A percentile compares a stretch with the other conserved stretches of the same genome.
phyloP scores from a whole-genome alignment of 92 coral and sea anemone genomes.

The Epizoanthus illoricatus region DNA sequence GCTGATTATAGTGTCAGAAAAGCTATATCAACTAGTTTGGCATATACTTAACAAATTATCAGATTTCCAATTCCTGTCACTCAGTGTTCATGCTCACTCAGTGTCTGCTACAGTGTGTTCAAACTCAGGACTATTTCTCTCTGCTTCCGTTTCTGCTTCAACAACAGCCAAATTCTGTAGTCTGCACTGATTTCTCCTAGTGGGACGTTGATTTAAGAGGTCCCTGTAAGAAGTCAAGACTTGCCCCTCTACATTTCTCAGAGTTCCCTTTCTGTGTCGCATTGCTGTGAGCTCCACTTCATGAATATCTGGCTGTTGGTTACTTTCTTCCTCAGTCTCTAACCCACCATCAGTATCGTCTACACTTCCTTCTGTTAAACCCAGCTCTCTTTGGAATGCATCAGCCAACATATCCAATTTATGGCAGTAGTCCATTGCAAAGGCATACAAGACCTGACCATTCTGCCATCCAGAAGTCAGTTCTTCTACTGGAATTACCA shows the following conservation, averaged over 20 bases:
- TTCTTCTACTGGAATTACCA: conserved; percentile 57
- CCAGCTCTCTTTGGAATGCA: conserved; percentile 17
- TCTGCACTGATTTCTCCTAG: background rate
- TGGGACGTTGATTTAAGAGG: conserved; percentile 40
- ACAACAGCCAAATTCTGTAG: conserved; percentile 12
- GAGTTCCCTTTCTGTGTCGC: conserved; percentile 49
- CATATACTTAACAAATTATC: no score
- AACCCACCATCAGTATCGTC: conserved; percentile 24
- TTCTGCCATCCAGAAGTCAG: conserved; percentile 56
- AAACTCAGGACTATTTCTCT: conserved; percentile 36
- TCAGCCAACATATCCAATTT: conserved; percentile 47
- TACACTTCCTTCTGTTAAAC: conserved; percentile 18
- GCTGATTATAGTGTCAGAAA: no score
- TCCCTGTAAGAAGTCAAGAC: conserved; percentile 54
- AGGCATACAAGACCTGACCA: conserved; percentile 49
- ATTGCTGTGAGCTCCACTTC: conserved; percentile 55
- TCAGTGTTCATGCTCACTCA: no score
- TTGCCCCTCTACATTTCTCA: conserved; percentile 57
- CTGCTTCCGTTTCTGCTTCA: conserved; percentile 32
- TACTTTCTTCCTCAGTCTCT: conserved; percentile 33
- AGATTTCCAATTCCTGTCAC: no score
- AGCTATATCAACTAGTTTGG: no score
- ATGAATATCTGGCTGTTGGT: conserved; percentile 36
- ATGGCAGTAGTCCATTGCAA: conserved; percentile 44
- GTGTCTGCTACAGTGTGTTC: background rate